Percentiles rank a stretch among this genome's conserved stretches.
phyloP scores from a whole-genome alignment of 2,797 vertebrate genomes.

The Oophaga sylvatica region DNA sequence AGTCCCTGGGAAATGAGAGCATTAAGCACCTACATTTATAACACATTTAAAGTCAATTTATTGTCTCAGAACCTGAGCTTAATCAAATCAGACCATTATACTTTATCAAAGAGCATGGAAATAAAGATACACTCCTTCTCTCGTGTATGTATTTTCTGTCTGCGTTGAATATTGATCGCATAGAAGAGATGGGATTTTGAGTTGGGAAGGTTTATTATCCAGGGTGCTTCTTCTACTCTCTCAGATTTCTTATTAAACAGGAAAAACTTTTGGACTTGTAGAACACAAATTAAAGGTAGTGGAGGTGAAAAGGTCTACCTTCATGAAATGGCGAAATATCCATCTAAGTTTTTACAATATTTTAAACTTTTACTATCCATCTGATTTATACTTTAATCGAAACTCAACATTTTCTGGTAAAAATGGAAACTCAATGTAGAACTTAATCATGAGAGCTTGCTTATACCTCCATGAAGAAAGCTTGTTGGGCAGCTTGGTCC shows the following conservation, averaged over 20 bases:
- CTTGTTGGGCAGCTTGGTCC: not conserved
- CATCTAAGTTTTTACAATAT: constrained; percentile 35
- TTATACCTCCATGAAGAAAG: not conserved
- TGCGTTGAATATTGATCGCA: constrained; percentile 59
- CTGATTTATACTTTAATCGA: constrained; percentile 36
- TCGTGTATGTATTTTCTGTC: constrained; percentile 62
- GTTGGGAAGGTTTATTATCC: constrained; percentile 51
- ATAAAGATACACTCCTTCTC: constrained; percentile 61
- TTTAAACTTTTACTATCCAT: constrained; percentile 22
- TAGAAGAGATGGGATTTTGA: constrained; percentile 60
- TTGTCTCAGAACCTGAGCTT: constrained; percentile 56
- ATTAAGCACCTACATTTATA: constrained; percentile 60
- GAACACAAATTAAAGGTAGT: constrained; percentile 45
- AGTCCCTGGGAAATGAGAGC: constrained; percentile 58
- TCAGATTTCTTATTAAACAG: constrained; percentile 49
- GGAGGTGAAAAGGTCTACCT: constrained; percentile 43
- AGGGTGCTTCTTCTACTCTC: constrained; percentile 39
- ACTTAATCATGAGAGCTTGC: not conserved
- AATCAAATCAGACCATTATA: constrained; percentile 62
- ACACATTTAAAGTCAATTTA: constrained; percentile 61
- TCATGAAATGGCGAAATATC: constrained; percentile 44
- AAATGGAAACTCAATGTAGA: constrained; percentile 16
- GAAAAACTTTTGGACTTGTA: constrained; percentile 48
- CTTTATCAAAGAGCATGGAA: constrained; percentile 60
- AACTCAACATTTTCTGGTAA: constrained; percentile 27